Percentiles rank a stretch among this genome's conserved stretches.
These are phyloP conservation scores for Leptopilina syphax DNA, from an alignment of 2,888 invertebrate genomes.

Conservation along the genomic window DNA sequence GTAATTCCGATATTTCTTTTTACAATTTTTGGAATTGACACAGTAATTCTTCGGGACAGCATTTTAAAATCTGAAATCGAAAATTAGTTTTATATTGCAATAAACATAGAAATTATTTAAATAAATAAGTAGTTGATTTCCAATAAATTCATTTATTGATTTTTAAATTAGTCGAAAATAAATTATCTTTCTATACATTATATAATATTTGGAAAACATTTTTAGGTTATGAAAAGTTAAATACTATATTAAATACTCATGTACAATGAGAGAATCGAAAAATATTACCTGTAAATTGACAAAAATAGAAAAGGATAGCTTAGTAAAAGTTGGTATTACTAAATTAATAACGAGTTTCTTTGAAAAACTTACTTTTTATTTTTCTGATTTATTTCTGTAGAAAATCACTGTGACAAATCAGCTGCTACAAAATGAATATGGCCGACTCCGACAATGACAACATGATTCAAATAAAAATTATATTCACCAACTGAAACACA, in stretches of 20 bases:
- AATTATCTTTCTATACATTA: constrained; percentile 28
- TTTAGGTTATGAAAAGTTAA: constrained; percentile 23
- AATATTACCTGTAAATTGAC: neutral
- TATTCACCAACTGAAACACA: no score
- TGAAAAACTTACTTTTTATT: constrained; percentile 23
- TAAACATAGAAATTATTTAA: no score
- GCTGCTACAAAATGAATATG: constrained; percentile 28
- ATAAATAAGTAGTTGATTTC: no score
- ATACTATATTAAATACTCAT: neutral
- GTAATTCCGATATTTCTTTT: constrained; percentile 85
- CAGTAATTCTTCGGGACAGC: constrained; percentile 64
- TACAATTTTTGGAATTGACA: constrained; percentile 65
- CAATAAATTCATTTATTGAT: no score
- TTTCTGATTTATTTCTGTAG: neutral
- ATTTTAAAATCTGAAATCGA: constrained; percentile 59
- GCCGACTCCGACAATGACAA: neutral
- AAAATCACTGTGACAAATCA: constrained; percentile 1
- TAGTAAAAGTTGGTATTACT: neutral
- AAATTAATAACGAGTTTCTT: neutral
- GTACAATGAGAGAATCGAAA: neutral
- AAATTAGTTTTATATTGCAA: neutral
- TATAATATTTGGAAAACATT: neutral
- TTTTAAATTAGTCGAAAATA: neutral
- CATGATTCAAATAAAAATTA: neutral
- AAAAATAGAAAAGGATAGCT: neutral